phyloP scores from a whole-genome alignment of 2,797 vertebrate species.

The Onychomys leucogaster region DNA sequence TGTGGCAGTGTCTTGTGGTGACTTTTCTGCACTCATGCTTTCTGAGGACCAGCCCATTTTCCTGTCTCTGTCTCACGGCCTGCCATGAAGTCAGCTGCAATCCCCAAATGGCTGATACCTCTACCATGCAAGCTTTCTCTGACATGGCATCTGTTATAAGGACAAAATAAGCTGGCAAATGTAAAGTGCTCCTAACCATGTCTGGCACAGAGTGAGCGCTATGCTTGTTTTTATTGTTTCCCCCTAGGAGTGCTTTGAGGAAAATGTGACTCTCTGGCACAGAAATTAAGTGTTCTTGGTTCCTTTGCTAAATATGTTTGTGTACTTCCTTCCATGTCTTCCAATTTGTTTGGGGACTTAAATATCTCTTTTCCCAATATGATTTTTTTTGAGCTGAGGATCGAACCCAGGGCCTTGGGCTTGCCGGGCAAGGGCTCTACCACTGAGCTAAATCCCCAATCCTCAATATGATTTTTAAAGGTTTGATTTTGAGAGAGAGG shows the following conservation, averaged over 20 bases:
- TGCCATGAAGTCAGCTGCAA: not conserved
- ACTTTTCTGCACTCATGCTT: not conserved
- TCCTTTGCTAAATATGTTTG: not conserved
- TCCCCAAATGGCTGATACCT: not conserved
- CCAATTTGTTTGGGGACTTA: not conserved
- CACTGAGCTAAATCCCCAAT: too few relatives aligned
- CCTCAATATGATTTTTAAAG: not conserved
- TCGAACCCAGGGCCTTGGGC: too few relatives aligned
- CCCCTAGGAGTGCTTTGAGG: not conserved
- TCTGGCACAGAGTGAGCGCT: not conserved
- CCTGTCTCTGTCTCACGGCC: not conserved
- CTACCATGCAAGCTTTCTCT: not conserved
- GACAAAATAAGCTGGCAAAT: not conserved
- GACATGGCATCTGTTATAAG: not conserved
- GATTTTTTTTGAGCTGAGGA: too few relatives aligned
- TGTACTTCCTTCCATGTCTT: not conserved
- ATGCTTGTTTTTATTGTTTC: not conserved
- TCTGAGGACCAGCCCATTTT: not conserved
- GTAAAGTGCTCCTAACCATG: not conserved
- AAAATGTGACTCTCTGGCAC: slow-evolving; percentile 34
- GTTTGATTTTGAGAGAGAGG: not conserved
- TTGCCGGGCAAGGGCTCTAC: too few relatives aligned
- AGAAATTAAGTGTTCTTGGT: not conserved
- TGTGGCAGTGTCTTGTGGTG: not conserved
- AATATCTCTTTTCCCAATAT: not conserved